These are phyloP conservation scores for Pipistrellus kuhlii DNA, from an alignment of 2,797 vertebrate species.

Conservation along the genomic window DNA sequence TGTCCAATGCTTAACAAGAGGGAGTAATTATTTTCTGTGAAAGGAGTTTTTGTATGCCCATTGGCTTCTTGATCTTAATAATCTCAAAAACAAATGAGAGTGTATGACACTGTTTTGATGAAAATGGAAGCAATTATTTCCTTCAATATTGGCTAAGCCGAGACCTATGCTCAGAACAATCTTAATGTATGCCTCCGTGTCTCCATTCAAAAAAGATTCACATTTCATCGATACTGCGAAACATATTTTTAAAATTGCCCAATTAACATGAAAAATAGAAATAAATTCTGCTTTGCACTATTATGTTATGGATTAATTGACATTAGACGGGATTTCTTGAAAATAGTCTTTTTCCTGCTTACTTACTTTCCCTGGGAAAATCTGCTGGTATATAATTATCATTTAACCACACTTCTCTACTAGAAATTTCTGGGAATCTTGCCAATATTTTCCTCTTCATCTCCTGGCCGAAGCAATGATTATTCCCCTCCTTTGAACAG, in stretches of 20 bases:
- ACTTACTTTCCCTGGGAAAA: slow-evolving; percentile 49
- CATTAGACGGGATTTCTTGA: slow-evolving; percentile 24
- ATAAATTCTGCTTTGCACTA: slow-evolving; percentile 14
- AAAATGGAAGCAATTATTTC: not conserved
- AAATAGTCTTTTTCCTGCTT: not conserved
- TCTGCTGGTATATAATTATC: slow-evolving; percentile 36
- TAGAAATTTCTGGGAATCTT: slow-evolving; percentile 54
- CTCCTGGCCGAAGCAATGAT: not conserved
- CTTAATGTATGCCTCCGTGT: not conserved
- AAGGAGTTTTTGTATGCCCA: not conserved
- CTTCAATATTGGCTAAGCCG: not conserved
- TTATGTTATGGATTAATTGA: not conserved
- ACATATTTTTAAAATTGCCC: not conserved
- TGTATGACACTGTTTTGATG: not conserved
- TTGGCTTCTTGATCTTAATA: slow-evolving; percentile 14
- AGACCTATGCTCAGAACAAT: not conserved
- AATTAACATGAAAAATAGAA: not conserved
- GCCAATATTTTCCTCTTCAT: slow-evolving; percentile 28
- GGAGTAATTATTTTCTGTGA: not conserved
- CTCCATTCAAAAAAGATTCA: not conserved
- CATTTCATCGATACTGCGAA: not conserved
- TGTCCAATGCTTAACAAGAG: not conserved
- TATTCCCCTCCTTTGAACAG: not conserved
- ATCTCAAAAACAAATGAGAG: not conserved
- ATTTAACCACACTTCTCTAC: slow-evolving; percentile 57